These are phyloP conservation scores for Mobula birostris DNA, from an alignment of 2,113 vertebrate genomes.

Conservation along the genomic window DNA sequence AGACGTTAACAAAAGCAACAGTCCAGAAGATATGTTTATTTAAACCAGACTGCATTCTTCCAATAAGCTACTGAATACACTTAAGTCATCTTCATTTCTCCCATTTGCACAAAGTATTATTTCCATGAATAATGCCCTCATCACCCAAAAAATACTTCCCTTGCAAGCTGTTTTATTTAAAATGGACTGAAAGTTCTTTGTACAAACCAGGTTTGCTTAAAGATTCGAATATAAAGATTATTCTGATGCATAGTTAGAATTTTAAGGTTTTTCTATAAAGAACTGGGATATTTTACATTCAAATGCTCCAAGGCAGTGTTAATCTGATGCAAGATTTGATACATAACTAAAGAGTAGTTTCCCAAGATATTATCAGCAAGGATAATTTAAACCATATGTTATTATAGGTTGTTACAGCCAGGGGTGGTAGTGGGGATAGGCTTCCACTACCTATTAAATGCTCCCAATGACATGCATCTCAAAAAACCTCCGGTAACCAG, in stretches of 20 bases:
- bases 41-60: not conserved
- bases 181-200: not conserved
- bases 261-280: not conserved
- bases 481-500: too few species aligned
- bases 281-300: not conserved
- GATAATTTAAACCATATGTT: not conserved
- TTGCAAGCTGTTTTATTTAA: not conserved
- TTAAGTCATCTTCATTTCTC: not conserved
- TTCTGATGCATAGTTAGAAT: not conserved
- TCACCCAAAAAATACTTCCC: not conserved
- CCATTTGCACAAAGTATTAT: not conserved
- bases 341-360: not conserved
- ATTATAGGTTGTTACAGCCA: too few species aligned
- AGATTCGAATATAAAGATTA: not conserved
- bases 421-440: too few species aligned
- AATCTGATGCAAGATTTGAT: not conserved
- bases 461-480: too few species aligned
- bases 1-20: not conserved
- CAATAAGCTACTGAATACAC: not conserved
- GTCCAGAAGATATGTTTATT: slow-evolving; percentile 15
- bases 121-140: not conserved
- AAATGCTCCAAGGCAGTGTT: not conserved
- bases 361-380: not conserved
- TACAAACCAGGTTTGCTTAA: not conserved
- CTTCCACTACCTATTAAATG: too few species aligned